Evolutionary conservation across 2,888 invertebrate genomes (phyloP).

Genomic region (Prenolepis imparis): DNA sequence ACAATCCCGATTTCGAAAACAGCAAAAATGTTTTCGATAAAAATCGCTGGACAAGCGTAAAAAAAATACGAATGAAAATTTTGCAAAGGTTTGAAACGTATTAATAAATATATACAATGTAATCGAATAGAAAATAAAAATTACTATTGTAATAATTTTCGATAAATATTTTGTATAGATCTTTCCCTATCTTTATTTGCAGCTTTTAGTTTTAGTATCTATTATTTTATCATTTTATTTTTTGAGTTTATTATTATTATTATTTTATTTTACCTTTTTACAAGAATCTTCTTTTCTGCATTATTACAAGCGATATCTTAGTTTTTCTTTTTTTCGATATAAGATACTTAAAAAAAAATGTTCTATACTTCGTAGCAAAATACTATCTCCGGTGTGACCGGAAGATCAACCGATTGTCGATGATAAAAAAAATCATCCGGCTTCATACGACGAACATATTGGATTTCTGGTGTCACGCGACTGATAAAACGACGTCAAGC

Average conservation of each 20-base stretch:
- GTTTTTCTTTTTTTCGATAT: background rate
- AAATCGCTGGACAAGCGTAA: background rate
- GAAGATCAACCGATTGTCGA: background rate
- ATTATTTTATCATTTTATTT: background rate
- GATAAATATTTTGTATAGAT: background rate
- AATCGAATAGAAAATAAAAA: background rate
- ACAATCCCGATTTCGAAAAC: slow-evolving; percentile 16
- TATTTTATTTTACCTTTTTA: background rate
- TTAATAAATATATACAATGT: background rate
- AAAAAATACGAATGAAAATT: background rate
- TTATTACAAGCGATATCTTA: background rate
- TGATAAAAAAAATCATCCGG: slow-evolving; percentile 15
- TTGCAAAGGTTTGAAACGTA: background rate
- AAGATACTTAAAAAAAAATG: background rate
- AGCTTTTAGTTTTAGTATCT: background rate
- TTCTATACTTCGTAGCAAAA: background rate
- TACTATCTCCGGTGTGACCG: background rate
- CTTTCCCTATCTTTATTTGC: background rate
- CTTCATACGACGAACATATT: slow-evolving; percentile 15
- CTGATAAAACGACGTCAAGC: slow-evolving; percentile 37
- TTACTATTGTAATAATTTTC: background rate
- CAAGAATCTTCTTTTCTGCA: background rate
- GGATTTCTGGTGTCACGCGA: slow-evolving; percentile 17
- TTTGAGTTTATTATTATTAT: background rate
- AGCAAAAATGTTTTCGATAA: background rate